Percentiles rank a stretch among this genome's conserved stretches.
Conservation (phyloP, 1,140 invertebrate species). For the Manduca sexta region DNA sequence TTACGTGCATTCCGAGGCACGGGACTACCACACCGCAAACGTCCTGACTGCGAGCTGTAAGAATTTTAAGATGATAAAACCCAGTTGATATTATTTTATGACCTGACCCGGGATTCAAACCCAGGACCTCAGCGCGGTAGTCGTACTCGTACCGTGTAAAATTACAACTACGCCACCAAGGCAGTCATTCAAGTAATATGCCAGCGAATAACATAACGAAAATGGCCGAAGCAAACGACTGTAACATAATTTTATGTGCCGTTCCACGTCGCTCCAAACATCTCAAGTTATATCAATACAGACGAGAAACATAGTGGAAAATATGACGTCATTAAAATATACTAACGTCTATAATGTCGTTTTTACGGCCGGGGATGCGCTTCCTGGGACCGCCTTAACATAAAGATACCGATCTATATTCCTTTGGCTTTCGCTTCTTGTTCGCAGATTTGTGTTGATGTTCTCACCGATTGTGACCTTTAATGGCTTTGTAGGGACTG, state of each 20-base stretch:
- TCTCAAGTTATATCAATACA: constrained; percentile 25
- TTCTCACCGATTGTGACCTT: background rate
- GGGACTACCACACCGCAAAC: no score
- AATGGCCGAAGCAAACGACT: constrained; percentile 4
- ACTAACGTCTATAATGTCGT: constrained; percentile 12
- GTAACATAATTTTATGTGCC: constrained; percentile 30
- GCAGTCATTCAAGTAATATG: no score
- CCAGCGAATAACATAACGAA: background rate
- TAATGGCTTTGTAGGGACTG: background rate
- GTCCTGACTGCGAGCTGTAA: no score
- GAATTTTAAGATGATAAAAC: no score
- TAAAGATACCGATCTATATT: constrained; percentile 10
- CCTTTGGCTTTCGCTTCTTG: constrained; percentile 1
- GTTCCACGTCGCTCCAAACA: constrained; percentile 19
- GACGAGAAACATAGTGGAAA: constrained; percentile 29
- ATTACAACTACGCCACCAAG: no score
- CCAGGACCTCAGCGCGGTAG: no score
- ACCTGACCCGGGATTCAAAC: no score
- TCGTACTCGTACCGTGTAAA: no score
- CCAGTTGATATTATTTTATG: no score
- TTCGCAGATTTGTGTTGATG: constrained; percentile 1
- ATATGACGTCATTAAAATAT: constrained; percentile 30
- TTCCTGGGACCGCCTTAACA: background rate
- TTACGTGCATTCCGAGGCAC: no score
- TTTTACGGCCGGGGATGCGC: constrained; percentile 14